Conservation (phyloP, 2,113 vertebrate species). For the Dendrocopos noguchii region DNA sequence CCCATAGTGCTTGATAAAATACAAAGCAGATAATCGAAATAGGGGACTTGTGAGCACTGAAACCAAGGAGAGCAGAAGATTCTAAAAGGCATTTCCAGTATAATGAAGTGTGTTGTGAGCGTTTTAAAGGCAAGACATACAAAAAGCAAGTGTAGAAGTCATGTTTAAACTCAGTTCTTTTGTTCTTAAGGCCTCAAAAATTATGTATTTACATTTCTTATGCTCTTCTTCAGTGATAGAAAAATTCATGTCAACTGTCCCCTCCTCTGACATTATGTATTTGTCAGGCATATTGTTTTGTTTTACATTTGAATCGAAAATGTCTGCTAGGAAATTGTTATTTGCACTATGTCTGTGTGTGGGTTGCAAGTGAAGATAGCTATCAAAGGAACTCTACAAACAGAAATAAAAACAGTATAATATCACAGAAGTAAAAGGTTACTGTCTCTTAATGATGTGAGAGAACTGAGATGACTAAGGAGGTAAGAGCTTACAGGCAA, state of each 20-base stretch:
- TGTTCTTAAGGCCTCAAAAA: not conserved
- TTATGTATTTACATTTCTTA: not conserved
- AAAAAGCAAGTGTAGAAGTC: not conserved
- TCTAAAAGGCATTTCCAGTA: not conserved
- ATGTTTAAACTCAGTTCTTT: not conserved
- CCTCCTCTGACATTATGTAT: not conserved
- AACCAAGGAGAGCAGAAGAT: not conserved
- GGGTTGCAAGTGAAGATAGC: conserved; percentile 7
- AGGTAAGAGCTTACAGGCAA: not conserved
- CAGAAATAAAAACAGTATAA: not conserved
- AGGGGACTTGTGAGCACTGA: not conserved
- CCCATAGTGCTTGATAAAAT: not conserved
- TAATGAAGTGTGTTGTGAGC: not conserved
- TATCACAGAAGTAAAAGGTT: conserved; percentile 13
- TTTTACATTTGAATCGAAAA: not conserved
- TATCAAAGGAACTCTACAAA: not conserved
- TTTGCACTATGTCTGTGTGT: conserved; percentile 5
- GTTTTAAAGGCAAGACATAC: not conserved
- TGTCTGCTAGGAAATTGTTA: conserved; percentile 8
- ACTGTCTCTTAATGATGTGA: not conserved
- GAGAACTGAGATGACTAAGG: not conserved
- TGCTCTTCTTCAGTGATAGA: not conserved
- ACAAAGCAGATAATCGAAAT: not conserved
- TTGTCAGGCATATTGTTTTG: not conserved
- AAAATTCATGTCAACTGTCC: not conserved